Conservation (phyloP, 2,797 vertebrate species). For the Anguilla megastoma region DNA sequence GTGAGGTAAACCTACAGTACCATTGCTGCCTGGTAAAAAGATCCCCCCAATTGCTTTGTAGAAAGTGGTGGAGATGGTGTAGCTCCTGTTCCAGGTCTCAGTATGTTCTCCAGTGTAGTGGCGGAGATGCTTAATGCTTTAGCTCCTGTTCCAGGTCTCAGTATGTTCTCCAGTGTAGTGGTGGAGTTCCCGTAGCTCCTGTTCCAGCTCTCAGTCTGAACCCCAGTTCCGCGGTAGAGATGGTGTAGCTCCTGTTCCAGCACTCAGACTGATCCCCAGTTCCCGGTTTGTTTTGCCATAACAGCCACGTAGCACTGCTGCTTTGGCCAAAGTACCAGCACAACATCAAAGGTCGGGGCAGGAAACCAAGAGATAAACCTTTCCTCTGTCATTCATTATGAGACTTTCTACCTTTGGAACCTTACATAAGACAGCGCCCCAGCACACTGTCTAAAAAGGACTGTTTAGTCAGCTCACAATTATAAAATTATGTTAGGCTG, state of each 20-base stretch:
- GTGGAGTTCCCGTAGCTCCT: too few relatives aligned
- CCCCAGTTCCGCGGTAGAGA: too few relatives aligned
- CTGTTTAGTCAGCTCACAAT: neutral
- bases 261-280: too few relatives aligned
- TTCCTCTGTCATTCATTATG: slow-evolving; percentile 43
- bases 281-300: neutral
- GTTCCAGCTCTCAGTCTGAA: too few relatives aligned
- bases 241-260: too few relatives aligned
- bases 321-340: slow-evolving; percentile 8
- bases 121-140: too few relatives aligned
- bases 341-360: slow-evolving; percentile 54
- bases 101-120: too few relatives aligned
- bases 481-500: neutral
- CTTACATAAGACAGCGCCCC: neutral
- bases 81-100: neutral
- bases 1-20: slow-evolving; percentile 43
- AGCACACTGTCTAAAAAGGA: neutral
- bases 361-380: slow-evolving; percentile 38
- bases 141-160: neutral
- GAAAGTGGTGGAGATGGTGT: neutral
- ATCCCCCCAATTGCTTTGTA: neutral
- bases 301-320: neutral
- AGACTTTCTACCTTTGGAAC: slow-evolving; percentile 39
- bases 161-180: too few relatives aligned
- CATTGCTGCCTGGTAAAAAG: slow-evolving; percentile 40